A percentile compares a stretch with the other conserved stretches of the same genome.
Conservation (phyloP, 2,888 invertebrate genomes). For the Pyrochroa serraticornis region DNA sequence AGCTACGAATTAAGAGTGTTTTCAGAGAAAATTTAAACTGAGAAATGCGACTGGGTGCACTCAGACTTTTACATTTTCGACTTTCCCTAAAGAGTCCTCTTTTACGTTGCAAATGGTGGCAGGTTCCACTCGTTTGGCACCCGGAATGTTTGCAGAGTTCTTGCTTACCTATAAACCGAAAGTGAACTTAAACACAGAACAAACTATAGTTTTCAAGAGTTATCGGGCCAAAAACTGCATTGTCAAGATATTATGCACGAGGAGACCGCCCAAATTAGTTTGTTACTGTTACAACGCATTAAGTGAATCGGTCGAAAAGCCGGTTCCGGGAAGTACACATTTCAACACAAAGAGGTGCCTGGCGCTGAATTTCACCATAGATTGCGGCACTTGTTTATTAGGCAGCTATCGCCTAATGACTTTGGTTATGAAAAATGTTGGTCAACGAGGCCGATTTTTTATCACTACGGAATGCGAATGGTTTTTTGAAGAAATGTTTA, state of each 20-base stretch:
- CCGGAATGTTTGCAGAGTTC: conserved; percentile 55
- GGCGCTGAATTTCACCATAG: conserved; percentile 53
- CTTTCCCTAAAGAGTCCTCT: conserved; percentile 42
- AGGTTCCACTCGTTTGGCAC: conserved; percentile 46
- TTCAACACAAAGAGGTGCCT: conserved; percentile 36
- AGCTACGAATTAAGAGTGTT: background rate
- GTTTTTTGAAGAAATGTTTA: conserved; percentile 48
- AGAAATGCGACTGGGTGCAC: conserved; percentile 18
- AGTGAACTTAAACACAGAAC: conserved; percentile 47
- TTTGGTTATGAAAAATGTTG: conserved; percentile 52
- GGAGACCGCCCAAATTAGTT: conserved; percentile 53
- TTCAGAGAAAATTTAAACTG: conserved; percentile 28
- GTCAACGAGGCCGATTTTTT: conserved; percentile 56
- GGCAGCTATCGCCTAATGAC: conserved; percentile 49
- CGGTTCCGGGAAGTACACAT: conserved; percentile 19
- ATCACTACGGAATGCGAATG: conserved; percentile 58
- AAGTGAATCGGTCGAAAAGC: conserved; percentile 11
- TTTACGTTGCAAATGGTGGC: conserved; percentile 45
- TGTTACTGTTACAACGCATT: conserved; percentile 44
- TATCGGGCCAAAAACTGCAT: conserved; percentile 42
- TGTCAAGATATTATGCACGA: conserved; percentile 46
- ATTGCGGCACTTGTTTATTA: conserved; percentile 56
- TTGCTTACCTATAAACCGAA: conserved; percentile 51
- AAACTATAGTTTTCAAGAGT: conserved; percentile 49
- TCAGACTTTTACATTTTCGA: conserved; percentile 47